Conservation (phyloP, 2,797 vertebrate genomes). For the Tapirus indicus region DNA sequence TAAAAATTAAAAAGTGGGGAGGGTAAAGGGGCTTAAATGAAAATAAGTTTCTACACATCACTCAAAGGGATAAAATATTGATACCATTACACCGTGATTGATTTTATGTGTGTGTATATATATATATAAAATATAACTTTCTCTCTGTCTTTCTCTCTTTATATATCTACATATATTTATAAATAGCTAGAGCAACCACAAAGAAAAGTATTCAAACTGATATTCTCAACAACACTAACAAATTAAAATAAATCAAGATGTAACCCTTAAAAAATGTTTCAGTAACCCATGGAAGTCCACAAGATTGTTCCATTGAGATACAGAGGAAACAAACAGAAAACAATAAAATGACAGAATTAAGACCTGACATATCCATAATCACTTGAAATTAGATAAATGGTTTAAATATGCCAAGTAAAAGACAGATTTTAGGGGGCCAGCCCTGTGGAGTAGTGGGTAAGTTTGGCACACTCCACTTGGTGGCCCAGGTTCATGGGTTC, state of each 20-base stretch:
- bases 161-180: background rate
- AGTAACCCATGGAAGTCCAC: too few species aligned
- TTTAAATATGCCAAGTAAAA: background rate
- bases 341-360: background rate
- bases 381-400: background rate
- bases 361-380: background rate
- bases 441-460: too few species aligned
- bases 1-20: background rate
- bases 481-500: too few species aligned
- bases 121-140: background rate
- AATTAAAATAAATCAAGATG: background rate
- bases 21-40: background rate
- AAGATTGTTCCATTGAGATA: background rate
- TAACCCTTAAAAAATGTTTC: background rate
- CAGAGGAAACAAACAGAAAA: background rate
- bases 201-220: background rate
- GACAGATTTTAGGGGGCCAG: background rate
- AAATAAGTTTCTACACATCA: background rate
- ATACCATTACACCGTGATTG: background rate
- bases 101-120: background rate
- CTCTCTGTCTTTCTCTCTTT: background rate
- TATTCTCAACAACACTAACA: background rate
- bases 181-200: background rate
- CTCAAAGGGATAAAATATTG: background rate
- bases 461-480: too few species aligned